A percentile compares a stretch with the other conserved stretches of the same genome.
These are phyloP conservation scores for Clepsis dumicolana DNA, from an alignment of 2,888 invertebrate genomes.

Conservation along the genomic window DNA sequence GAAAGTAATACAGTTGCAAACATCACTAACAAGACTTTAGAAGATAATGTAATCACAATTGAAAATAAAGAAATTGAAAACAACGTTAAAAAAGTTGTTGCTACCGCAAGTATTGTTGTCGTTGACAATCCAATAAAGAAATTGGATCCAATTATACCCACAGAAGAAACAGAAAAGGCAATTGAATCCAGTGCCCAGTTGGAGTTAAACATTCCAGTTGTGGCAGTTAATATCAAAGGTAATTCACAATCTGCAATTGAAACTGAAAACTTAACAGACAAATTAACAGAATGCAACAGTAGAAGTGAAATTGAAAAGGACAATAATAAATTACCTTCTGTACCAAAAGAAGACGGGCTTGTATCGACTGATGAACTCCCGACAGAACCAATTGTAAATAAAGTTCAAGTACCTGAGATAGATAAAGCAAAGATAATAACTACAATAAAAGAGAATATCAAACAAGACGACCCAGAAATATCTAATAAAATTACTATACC, in stretches of 20 bases:
- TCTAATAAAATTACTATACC: background rate
- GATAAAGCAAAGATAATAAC: background rate
- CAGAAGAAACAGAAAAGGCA: background rate
- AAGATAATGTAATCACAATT: constrained; percentile 41
- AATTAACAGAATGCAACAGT: background rate
- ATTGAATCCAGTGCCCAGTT: background rate
- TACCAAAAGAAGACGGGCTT: background rate
- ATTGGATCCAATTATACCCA: constrained; percentile 41
- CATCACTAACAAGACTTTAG: constrained; percentile 27
- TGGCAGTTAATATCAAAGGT: background rate
- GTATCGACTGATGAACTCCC: background rate
- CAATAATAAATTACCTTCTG: background rate
- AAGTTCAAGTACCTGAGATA: background rate
- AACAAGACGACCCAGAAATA: background rate
- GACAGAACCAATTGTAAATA: background rate
- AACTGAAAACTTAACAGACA: background rate
- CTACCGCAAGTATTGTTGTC: constrained; percentile 40
- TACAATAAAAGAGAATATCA: background rate
- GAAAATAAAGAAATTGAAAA: constrained; percentile 27
- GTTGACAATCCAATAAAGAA: constrained; percentile 48
- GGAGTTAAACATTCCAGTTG: background rate
- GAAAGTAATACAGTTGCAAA: constrained; percentile 10
- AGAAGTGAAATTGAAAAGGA: background rate
- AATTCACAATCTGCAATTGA: background rate
- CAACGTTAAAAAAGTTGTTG: constrained; percentile 18